Evolutionary conservation across 2,797 vertebrate genomes (phyloP).

Genomic region (Rhynchonycteris naso): DNA sequence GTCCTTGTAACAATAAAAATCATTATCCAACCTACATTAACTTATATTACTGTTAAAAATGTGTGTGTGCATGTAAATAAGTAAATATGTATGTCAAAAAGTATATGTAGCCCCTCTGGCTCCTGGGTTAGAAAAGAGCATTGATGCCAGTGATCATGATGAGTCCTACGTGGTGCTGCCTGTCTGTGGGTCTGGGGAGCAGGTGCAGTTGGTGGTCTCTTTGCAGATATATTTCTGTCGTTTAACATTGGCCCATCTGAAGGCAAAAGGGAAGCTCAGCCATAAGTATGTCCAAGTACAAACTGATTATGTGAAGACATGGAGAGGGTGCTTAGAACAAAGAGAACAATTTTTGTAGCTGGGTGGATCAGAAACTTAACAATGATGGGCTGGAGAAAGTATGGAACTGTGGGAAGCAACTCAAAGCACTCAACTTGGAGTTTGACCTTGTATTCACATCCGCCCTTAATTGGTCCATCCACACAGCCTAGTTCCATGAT

Average conservation of each 20-base stretch:
- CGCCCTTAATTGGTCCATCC: constrained; percentile 94
- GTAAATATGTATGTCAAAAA: background rate
- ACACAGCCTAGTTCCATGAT: too few species aligned
- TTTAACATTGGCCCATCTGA: background rate
- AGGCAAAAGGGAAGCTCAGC: constrained; percentile 32
- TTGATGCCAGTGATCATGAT: too few species aligned
- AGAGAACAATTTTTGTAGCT: constrained; percentile 98
- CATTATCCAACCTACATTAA: background rate
- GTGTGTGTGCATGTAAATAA: background rate
- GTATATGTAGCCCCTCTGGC: too few species aligned
- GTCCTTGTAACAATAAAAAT: background rate
- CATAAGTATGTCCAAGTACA: constrained; percentile 91
- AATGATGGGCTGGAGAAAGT: constrained; percentile 92
- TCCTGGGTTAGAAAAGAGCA: too few species aligned
- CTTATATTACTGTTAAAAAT: background rate
- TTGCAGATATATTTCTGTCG: too few species aligned
- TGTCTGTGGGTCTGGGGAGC: too few species aligned
- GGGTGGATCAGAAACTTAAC: constrained; percentile 98
- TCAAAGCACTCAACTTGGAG: constrained; percentile 91
- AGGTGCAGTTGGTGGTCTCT: too few species aligned
- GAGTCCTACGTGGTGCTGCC: too few species aligned
- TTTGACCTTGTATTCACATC: constrained; percentile 96
- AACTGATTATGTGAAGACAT: constrained; percentile 94
- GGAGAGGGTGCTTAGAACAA: constrained; percentile 98
- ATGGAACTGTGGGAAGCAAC: constrained; percentile 91